Evolutionary conservation across 2,888 invertebrate species (phyloP).

Genomic region (Limnephilus auricula): DNA sequence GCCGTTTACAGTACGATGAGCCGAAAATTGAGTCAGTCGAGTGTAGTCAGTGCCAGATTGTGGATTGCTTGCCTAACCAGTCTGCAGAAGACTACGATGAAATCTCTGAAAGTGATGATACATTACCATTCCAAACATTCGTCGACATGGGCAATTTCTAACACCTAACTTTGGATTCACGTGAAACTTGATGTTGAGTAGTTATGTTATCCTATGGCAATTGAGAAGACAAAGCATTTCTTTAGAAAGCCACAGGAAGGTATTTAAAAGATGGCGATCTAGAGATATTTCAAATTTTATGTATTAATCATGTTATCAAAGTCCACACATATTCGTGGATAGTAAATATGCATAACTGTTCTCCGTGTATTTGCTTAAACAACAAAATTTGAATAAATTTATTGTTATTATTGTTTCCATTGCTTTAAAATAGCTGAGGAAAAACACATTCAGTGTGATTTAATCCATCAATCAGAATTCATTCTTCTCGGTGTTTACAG

Average conservation of each 20-base stretch:
- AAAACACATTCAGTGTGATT: neutral
- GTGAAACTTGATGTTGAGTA: neutral
- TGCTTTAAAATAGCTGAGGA: slow-evolving; percentile 16
- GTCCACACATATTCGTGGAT: neutral
- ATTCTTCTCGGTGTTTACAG: slow-evolving; percentile 40
- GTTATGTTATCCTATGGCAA: neutral
- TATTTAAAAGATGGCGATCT: slow-evolving; percentile 28
- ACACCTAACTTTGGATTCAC: slow-evolving; percentile 58
- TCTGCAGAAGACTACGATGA: slow-evolving; percentile 68
- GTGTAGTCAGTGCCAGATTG: neutral
- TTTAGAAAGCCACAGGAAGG: neutral
- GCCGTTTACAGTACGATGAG: neutral
- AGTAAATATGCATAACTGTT: neutral
- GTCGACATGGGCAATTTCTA: slow-evolving; percentile 78
- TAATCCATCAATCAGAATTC: slow-evolving; percentile 26
- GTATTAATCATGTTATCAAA: slow-evolving; percentile 19
- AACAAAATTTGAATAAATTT: neutral
- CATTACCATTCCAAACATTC: slow-evolving; percentile 76
- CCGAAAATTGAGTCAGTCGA: neutral
- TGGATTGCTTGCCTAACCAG: neutral
- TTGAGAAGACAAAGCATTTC: neutral
- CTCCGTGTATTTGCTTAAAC: slow-evolving; percentile 28
- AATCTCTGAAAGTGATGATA: slow-evolving; percentile 73
- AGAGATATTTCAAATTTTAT: neutral
- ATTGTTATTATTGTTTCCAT: neutral